These are phyloP conservation scores for Nannoperca australis DNA, from an alignment of 2,797 vertebrate species.

Conservation along the genomic window DNA sequence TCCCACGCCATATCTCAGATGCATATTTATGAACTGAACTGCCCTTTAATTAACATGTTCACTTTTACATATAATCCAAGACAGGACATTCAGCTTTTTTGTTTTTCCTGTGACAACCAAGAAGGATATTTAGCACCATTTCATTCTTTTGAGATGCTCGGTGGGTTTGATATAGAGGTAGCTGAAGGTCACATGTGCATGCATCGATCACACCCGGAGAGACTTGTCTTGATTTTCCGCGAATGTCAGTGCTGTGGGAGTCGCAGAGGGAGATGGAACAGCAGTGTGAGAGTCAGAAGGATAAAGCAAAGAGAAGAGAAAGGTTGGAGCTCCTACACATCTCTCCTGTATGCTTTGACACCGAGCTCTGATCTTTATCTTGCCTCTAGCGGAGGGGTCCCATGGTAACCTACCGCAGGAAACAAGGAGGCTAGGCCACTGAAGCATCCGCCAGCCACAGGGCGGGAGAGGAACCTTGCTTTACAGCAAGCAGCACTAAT, in stretches of 20 bases:
- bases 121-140: not conserved
- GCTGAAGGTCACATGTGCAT: conserved; percentile 16
- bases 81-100: not conserved
- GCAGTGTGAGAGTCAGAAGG: not conserved
- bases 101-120: too few species aligned
- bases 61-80: not conserved
- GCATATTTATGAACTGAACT: too few species aligned
- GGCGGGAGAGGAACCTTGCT: not conserved
- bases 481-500: not conserved
- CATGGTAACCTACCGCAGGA: conserved; percentile 27
- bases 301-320: conserved; percentile 8
- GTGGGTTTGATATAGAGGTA: not conserved
- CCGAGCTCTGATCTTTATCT: conserved; percentile 48
- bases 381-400: conserved; percentile 47
- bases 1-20: too few species aligned
- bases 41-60: too few species aligned
- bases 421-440: conserved; percentile 19
- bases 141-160: not conserved
- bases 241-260: not conserved
- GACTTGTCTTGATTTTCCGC: conserved; percentile 8
- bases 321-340: not conserved
- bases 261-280: not conserved
- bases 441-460: conserved; percentile 1
- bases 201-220: conserved; percentile 6
- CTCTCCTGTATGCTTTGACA: conserved; percentile 39